These are phyloP conservation scores for Drosophila leontia DNA, from an alignment of 1,140 invertebrate species.

Conservation along the genomic window DNA sequence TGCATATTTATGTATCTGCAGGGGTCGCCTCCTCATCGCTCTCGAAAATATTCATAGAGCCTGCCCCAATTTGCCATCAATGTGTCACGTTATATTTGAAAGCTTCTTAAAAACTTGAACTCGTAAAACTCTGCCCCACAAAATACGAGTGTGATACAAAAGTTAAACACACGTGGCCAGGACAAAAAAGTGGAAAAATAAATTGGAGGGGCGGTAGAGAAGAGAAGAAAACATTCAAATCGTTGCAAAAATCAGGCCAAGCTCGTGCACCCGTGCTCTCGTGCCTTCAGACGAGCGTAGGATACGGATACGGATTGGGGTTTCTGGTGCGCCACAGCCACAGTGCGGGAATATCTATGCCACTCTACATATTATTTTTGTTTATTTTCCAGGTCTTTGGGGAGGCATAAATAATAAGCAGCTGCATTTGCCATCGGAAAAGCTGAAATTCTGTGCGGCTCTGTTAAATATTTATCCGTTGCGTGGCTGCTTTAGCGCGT, in stretches of 20 bases:
- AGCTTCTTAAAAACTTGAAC: conserved; percentile 64
- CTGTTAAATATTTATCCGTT: conserved; percentile 60
- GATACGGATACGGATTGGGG: conserved; percentile 43
- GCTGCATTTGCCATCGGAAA: conserved; percentile 45
- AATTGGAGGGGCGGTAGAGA: not conserved
- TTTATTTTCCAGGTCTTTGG: conserved; percentile 45
- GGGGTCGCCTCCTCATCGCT: not conserved
- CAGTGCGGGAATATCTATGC: conserved; percentile 40
- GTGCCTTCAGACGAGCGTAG: conserved; percentile 6
- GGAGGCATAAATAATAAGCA: conserved; percentile 55
- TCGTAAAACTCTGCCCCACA: conserved; percentile 21
- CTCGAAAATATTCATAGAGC: conserved; percentile 11
- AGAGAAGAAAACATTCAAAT: conserved; percentile 24
- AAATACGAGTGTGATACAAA: conserved; percentile 41
- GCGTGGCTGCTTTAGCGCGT: conserved; percentile 17
- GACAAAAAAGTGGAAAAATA: conserved; percentile 12
- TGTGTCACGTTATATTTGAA: conserved; percentile 46
- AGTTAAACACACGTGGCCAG: conserved; percentile 35
- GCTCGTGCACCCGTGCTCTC: conserved; percentile 22
- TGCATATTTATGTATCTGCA: not conserved
- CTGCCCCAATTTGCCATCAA: conserved; percentile 43
- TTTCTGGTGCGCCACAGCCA: conserved; percentile 46
- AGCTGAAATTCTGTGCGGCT: conserved; percentile 29
- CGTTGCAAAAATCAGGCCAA: conserved; percentile 51
- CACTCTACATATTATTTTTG: conserved; percentile 26